Evolutionary conservation across 2,797 vertebrate genomes (phyloP).

Genomic region (Thalassophryne amazonica): DNA sequence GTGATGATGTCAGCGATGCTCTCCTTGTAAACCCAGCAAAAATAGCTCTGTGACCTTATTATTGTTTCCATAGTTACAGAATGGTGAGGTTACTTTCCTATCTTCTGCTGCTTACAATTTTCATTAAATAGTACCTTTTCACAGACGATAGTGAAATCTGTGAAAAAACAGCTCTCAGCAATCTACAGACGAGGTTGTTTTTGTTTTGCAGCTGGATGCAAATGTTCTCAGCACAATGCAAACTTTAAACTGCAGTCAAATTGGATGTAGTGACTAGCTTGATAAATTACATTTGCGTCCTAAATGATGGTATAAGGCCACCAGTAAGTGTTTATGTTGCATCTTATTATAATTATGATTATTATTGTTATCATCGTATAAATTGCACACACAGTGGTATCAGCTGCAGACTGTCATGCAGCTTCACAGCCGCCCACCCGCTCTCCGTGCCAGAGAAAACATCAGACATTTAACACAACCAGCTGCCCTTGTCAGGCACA

Average conservation of each 20-base stretch:
- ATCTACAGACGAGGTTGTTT: not conserved
- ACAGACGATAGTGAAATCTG: conserved; percentile 30
- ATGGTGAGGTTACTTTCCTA: conserved; percentile 60
- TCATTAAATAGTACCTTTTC: conserved; percentile 44
- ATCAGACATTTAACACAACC: conserved; percentile 60
- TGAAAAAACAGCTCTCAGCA: conserved; percentile 6
- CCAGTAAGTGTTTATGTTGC: conserved; percentile 11
- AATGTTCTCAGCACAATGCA: not conserved
- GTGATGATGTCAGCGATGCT: conserved; percentile 63
- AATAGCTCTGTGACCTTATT: conserved; percentile 69
- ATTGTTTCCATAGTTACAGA: conserved; percentile 73
- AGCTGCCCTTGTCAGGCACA: conserved; percentile 64
- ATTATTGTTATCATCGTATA: conserved; percentile 38
- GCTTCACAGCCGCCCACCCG: conserved; percentile 49
- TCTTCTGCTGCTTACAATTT: conserved; percentile 45
- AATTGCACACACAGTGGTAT: conserved; percentile 50
- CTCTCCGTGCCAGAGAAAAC: conserved; percentile 49
- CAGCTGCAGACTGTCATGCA: conserved; percentile 44
- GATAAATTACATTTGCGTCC: conserved; percentile 19
- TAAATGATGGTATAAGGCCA: conserved; percentile 1
- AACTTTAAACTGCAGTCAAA: conserved; percentile 29
- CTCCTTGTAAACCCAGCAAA: conserved; percentile 64
- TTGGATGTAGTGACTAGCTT: conserved; percentile 3
- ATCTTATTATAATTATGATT: too few relatives aligned
- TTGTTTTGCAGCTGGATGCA: conserved; percentile 21